Conservation (phyloP, 2,113 vertebrate species). For the Loxodonta africana region DNA sequence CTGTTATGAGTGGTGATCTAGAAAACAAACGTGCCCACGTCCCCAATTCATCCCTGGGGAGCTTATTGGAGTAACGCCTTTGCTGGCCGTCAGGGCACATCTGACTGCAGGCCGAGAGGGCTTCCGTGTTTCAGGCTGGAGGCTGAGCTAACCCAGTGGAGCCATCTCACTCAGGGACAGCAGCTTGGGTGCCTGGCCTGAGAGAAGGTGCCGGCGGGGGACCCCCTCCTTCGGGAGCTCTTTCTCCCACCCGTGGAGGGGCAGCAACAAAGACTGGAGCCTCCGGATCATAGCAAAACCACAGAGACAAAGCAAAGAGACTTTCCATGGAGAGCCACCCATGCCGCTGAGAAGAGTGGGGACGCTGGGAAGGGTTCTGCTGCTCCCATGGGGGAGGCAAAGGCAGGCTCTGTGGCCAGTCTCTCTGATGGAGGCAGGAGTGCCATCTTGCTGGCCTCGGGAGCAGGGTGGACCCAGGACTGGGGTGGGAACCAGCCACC, state of each 20-base stretch:
- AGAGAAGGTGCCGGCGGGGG: not conserved
- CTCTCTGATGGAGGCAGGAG: not conserved
- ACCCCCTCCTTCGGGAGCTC: not conserved
- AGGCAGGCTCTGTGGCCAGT: not conserved
- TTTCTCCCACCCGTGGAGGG: not conserved
- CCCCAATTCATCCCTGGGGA: not conserved
- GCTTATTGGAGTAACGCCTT: rapidly evolving
- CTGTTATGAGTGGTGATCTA: not conserved
- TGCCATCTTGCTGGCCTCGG: not conserved
- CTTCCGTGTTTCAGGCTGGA: not conserved
- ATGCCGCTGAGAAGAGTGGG: not conserved
- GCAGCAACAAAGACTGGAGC: not conserved
- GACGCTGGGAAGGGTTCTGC: not conserved
- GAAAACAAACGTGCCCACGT: rapidly evolving
- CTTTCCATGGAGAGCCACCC: not conserved
- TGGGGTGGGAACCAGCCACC: too few species aligned
- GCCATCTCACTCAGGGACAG: not conserved
- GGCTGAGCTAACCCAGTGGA: rapidly evolving
- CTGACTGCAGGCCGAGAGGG: not conserved
- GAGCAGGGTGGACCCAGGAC: too few species aligned
- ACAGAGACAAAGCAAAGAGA: not conserved
- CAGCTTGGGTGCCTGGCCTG: too few species aligned
- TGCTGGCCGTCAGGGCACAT: not conserved
- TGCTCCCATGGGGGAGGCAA: not conserved
- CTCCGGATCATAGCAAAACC: not conserved